Evolutionary conservation across 2,113 vertebrate species (phyloP).

Genomic region (Labeo catla): DNA sequence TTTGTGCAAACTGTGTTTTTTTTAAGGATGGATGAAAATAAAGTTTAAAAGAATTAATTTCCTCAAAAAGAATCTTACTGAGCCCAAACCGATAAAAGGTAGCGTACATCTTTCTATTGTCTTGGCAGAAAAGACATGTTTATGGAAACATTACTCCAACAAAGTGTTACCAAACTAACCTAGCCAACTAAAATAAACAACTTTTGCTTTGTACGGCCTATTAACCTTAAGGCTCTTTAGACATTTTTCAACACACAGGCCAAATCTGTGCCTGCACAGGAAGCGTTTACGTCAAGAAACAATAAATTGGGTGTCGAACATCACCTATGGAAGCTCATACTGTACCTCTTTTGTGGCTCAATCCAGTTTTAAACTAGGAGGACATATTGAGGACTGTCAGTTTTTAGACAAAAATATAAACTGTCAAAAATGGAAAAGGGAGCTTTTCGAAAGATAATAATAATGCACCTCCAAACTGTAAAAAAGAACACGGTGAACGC

Average conservation of each 20-base stretch:
- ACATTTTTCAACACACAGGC: background rate
- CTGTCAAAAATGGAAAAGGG: background rate
- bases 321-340: background rate
- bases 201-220: background rate
- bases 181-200: background rate
- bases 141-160: too few relatives aligned
- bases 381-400: background rate
- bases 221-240: background rate
- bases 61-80: too few relatives aligned
- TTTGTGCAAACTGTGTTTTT: background rate
- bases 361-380: background rate
- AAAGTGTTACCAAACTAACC: too few relatives aligned
- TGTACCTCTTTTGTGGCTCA: background rate
- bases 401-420: background rate
- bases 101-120: background rate
- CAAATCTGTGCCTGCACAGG: background rate
- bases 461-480: background rate
- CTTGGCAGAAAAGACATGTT: too few relatives aligned
- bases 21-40: background rate
- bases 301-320: slow-evolving; percentile 10
- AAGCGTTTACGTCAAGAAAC: background rate
- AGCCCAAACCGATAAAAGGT: too few relatives aligned
- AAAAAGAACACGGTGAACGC: background rate
- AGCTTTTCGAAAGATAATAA: background rate
- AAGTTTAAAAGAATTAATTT: background rate